A percentile compares a stretch with the other conserved stretches of the same genome.
These are phyloP conservation scores for Ia io DNA, from an alignment of 2,113 vertebrate genomes.

Conservation along the genomic window DNA sequence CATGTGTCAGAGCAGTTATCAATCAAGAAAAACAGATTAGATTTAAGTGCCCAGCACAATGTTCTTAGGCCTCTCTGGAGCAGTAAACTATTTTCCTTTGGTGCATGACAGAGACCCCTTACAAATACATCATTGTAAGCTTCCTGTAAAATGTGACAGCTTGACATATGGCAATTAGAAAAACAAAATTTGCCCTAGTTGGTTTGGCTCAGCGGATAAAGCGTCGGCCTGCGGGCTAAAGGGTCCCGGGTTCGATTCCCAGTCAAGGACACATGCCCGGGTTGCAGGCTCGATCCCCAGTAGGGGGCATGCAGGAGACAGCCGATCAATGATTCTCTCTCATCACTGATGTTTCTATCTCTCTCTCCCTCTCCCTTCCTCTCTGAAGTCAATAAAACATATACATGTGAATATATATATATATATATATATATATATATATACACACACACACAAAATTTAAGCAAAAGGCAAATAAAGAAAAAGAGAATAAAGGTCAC, in stretches of 20 bases:
- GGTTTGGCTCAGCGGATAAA: too few relatives aligned
- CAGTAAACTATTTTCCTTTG: neutral
- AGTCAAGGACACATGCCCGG: too few relatives aligned
- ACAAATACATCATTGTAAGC: neutral
- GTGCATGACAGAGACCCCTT: neutral
- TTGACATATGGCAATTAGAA: neutral
- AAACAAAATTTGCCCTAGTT: neutral
- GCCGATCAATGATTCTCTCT: too few relatives aligned
- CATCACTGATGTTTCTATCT: too few relatives aligned
- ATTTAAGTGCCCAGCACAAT: neutral
- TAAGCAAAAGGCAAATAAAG: neutral
- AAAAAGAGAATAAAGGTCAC: neutral
- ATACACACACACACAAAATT: neutral
- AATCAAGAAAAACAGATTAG: neutral
- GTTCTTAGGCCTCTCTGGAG: neutral
- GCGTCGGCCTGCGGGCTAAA: too few relatives aligned
- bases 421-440: too few relatives aligned
- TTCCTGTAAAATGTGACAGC: neutral
- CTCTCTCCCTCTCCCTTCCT: too few relatives aligned
- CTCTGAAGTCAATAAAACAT: too few relatives aligned
- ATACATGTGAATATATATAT: too few relatives aligned
- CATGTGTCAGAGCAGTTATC: neutral
- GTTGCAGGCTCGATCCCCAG: too few relatives aligned
- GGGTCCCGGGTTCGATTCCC: too few relatives aligned
- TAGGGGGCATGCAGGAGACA: too few relatives aligned